Base-by-base conservation (phyloP, 92 coral and sea anemone species). In the Anthopleura xanthogrammica region DNA sequence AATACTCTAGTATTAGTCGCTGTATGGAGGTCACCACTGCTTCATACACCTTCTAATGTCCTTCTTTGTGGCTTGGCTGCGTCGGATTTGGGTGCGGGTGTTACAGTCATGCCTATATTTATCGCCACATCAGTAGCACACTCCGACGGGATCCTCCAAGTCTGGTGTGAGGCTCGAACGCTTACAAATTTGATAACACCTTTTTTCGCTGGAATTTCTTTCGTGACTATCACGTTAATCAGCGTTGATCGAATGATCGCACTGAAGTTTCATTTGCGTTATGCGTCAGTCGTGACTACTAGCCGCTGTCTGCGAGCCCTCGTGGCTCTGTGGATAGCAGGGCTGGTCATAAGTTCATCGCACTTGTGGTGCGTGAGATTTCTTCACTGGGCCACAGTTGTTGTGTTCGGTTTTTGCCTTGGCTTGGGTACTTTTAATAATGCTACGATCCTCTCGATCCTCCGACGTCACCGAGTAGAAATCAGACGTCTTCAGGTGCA, bases 61-160 rank as follows among this genome's bases (percentile, higher is more conserved):
- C 75, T 80, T 41, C 76, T 80, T 11, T 80, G 73, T 64, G 83
- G 83, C 75, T 80, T 80, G 57, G 83, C 83, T n/a, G 40, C 71
- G 13, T 60, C 83, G 13, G 83, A 80, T 11, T 74, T 80, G 16
- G 74, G 83, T 13, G 75, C 83, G 2, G 83, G 83, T 19, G 75
- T 72, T 12, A 17, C 60, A 36, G 83, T 72, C 0, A 80, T 80
- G 83, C 83, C 83, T 16, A 48, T 62, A 4, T 80, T 64, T 2
- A n/a, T 41, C 60, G 40, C 60, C 16, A 50, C 41, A 8, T 16
- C 83, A 12, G 40, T 80, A 8, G 50, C 83, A 4, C 7, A 62
- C 8, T 41, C 41, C n/a, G 55, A 71, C 16, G 36, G 8, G 2
- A 3, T 20, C 12, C 82, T 20, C 5, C 12, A 16, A 16, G 4